These are phyloP conservation scores for Apostichopus parvimensis DNA, from an alignment of 35 echinoderm and acorn worm species.

Conservation along the genomic window DNA sequence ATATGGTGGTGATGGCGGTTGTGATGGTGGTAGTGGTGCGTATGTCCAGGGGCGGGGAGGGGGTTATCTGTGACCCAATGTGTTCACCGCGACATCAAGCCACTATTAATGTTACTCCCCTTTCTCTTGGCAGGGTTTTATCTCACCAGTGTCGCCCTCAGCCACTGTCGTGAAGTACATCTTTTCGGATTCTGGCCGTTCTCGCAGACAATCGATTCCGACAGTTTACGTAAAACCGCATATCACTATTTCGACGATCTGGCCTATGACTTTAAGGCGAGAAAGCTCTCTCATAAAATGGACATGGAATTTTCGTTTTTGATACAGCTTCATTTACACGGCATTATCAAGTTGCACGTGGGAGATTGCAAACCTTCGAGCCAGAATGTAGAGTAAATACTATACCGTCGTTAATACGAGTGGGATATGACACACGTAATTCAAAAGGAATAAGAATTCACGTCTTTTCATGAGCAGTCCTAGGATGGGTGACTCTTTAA, in stretches of 20 bases:
- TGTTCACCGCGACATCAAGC: neutral
- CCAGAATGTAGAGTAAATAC: too few species aligned
- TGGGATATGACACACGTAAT: too few species aligned
- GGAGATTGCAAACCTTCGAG: neutral
- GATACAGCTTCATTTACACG: conserved; percentile 56
- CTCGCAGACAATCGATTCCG: neutral
- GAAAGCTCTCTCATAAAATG: conserved; percentile 20
- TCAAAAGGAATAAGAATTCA: too few species aligned
- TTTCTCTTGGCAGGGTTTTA: conserved; percentile 67
- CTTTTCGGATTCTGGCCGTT: conserved; percentile 91
- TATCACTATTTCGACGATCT: conserved; percentile 67
- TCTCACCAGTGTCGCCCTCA: conserved; percentile 60
- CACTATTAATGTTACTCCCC: neutral
- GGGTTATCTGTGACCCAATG: too few species aligned
- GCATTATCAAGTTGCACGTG: conserved; percentile 41
- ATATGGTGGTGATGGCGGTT: too few species aligned
- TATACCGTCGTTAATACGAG: too few species aligned
- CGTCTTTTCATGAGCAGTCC: too few species aligned
- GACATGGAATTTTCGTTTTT: conserved; percentile 48
- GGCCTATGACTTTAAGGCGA: conserved; percentile 1
- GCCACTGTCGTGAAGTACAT: conserved; percentile 76
- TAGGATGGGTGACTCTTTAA: too few species aligned
- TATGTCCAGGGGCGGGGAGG: too few species aligned
- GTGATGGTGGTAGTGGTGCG: too few species aligned
- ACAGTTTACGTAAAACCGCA: neutral